A percentile compares a stretch with the other conserved stretches of the same genome.
phyloP scores from a whole-genome alignment of 1,140 invertebrate species.

The Plectus sambesii region DNA sequence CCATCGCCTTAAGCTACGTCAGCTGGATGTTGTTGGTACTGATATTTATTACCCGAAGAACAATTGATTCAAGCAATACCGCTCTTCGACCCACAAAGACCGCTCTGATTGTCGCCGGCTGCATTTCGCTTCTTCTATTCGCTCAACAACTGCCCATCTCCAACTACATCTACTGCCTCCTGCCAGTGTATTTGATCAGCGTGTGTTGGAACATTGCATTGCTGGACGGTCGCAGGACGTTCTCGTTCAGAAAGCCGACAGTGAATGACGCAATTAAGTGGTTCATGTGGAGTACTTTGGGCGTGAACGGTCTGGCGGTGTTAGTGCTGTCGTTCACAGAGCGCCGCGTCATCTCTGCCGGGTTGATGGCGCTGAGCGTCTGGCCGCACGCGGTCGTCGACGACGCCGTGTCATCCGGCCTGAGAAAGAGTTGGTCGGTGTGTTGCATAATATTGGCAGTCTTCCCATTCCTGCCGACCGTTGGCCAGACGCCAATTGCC shows the following conservation, averaged over 20 bases:
- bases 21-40: constrained; percentile 34
- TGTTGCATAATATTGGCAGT: constrained; percentile 52
- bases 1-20: constrained; percentile 32
- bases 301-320: no score
- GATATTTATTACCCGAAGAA: constrained; percentile 19
- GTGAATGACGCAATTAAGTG: no score
- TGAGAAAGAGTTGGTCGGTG: constrained; percentile 49
- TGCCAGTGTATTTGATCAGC: constrained; percentile 56
- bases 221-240: no score
- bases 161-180: constrained; percentile 56
- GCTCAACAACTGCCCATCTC: constrained; percentile 54
- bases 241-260: no score
- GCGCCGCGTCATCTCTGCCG: constrained; percentile 55
- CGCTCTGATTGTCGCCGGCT: no score
- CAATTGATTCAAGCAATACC: no score
- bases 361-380: no score
- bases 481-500: constrained; percentile 54
- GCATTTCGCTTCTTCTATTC: constrained; percentile 47
- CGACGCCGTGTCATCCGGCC: constrained; percentile 1
- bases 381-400: no score
- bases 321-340: constrained; percentile 54
- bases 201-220: constrained; percentile 45
- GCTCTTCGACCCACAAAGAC: no score
- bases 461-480: constrained; percentile 64
- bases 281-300: no score